Percentiles rank a stretch among this genome's conserved stretches.
phyloP scores from a whole-genome alignment of 2,888 invertebrate species.

The Homarus gammarus region DNA sequence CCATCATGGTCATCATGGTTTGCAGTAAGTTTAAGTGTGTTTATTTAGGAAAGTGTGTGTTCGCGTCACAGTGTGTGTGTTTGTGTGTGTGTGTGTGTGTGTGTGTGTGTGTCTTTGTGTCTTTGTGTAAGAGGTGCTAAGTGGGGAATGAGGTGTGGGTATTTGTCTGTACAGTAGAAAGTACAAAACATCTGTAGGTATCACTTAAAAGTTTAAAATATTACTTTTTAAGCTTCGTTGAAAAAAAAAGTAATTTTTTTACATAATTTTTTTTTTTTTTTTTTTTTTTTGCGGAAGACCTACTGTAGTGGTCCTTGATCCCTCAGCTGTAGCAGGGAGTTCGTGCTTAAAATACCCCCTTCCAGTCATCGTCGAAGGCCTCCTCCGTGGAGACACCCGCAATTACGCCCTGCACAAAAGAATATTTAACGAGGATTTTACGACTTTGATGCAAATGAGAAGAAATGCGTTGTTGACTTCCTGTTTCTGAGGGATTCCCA shows the following conservation, averaged over 20 bases:
- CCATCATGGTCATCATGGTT: not conserved
- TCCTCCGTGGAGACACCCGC: not conserved
- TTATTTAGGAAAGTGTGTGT: not conserved
- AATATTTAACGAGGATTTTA: not conserved
- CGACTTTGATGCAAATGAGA: not conserved
- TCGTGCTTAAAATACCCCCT: not conserved
- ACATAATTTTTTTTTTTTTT: too few species aligned
- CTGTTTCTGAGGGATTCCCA: not conserved
- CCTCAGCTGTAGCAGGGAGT: too few species aligned
- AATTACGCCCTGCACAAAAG: not conserved
- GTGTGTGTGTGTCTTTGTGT: not conserved
- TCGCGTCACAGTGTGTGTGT: not conserved
- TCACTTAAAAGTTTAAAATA: too few species aligned
- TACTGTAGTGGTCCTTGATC: too few species aligned
- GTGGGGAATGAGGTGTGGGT: not conserved
- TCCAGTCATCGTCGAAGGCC: not conserved
- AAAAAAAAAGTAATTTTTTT: too few species aligned
- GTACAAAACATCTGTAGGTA: too few species aligned
- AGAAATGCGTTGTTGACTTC: not conserved
- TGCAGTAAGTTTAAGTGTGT: not conserved
- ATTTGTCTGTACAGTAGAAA: not conserved
- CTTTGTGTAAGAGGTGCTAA: not conserved
- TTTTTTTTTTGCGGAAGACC: too few species aligned
- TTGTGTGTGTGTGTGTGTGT: not conserved
- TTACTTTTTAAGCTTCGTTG: too few species aligned